Percentiles rank a stretch among this genome's conserved stretches.
Evolutionary conservation across 2,113 vertebrate genomes (phyloP).

Genomic region (Thamnophis sirtalis): DNA sequence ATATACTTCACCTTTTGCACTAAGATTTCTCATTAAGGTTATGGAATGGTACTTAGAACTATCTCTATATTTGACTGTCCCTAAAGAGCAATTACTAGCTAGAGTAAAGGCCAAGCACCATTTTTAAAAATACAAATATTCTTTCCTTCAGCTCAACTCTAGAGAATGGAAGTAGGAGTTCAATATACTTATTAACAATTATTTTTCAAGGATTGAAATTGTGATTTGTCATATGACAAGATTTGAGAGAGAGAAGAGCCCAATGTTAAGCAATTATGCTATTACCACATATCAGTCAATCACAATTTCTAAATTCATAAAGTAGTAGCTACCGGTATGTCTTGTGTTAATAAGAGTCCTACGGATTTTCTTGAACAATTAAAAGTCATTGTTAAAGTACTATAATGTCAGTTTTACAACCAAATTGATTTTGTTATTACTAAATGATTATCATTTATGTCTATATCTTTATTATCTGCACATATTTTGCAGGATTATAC

Average conservation of each 20-base stretch:
- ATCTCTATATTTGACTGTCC: slow-evolving; percentile 63
- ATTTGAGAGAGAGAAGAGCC: slow-evolving; percentile 3
- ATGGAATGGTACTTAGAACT: slow-evolving; percentile 58
- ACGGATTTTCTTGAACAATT: background rate
- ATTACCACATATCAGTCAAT: background rate
- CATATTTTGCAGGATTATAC: background rate
- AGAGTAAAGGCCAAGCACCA: slow-evolving; percentile 52
- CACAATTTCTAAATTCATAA: background rate
- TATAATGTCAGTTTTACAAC: background rate
- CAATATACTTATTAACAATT: background rate
- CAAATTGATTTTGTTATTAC: background rate
- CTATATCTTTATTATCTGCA: background rate
- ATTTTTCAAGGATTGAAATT: background rate
- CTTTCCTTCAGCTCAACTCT: slow-evolving; percentile 23
- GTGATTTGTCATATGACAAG: background rate
- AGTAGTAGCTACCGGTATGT: background rate
- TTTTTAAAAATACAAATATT: slow-evolving; percentile 55
- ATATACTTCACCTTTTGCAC: slow-evolving; percentile 61
- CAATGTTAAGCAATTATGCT: background rate
- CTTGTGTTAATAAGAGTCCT: background rate
- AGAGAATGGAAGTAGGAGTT: slow-evolving; percentile 21
- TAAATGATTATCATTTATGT: background rate
- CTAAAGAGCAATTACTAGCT: slow-evolving; percentile 43
- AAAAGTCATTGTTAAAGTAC: background rate
- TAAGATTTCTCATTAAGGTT: slow-evolving; percentile 68